Percentiles rank a stretch among this genome's conserved stretches.
Evolutionary conservation across 2,797 vertebrate genomes (phyloP).

Genomic region (Acanthis flammea): DNA sequence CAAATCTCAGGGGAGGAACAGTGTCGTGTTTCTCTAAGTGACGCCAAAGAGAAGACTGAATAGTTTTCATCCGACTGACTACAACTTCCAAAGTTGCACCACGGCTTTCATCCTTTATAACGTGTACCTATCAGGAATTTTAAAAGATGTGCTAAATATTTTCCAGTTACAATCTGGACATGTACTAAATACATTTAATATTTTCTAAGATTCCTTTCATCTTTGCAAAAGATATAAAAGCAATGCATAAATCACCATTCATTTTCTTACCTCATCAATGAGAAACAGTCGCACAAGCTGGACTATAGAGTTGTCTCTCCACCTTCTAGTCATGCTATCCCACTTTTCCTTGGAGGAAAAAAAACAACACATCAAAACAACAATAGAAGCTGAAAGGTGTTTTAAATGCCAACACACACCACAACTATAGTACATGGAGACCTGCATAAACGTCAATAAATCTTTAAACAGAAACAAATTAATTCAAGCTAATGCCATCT

Average conservation of each 20-base stretch:
- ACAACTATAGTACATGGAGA: neutral
- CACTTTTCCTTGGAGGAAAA: slow-evolving; percentile 89
- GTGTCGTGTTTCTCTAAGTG: slow-evolving; percentile 64
- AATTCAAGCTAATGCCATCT: neutral
- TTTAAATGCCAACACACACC: neutral
- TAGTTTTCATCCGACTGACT: slow-evolving; percentile 96
- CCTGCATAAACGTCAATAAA: neutral
- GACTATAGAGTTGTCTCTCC: slow-evolving; percentile 91
- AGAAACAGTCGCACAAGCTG: slow-evolving; percentile 92
- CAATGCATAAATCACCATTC: neutral
- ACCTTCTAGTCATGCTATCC: slow-evolving; percentile 97
- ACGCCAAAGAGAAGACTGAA: slow-evolving; percentile 78
- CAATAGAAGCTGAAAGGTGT: neutral
- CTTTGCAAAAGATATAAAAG: neutral
- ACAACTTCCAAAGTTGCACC: slow-evolving; percentile 96
- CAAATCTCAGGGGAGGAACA: slow-evolving; percentile 84
- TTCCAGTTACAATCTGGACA: neutral
- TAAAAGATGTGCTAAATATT: neutral
- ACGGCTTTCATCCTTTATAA: slow-evolving; percentile 91
- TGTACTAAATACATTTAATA: neutral
- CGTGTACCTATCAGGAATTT: slow-evolving; percentile 83
- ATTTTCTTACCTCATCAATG: slow-evolving; percentile 85
- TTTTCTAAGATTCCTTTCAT: neutral
- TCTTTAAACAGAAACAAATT: neutral
- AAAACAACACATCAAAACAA: neutral